A percentile compares a stretch with the other conserved stretches of the same genome.
These are phyloP conservation scores for Cyphomyrus plagiostoma DNA, from an alignment of 2,113 vertebrate genomes.

Conservation along the genomic window DNA sequence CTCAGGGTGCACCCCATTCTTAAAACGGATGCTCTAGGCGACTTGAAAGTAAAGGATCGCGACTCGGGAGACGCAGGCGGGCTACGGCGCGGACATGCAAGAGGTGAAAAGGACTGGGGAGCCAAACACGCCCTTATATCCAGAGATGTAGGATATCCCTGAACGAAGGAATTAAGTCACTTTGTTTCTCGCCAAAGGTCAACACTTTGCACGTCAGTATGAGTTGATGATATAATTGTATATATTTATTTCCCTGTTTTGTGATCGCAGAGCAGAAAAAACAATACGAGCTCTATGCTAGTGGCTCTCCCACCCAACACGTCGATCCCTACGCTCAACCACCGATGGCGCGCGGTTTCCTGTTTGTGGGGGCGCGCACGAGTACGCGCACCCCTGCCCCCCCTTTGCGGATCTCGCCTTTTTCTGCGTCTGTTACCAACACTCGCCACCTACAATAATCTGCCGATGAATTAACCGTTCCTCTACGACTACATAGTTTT, in stretches of 20 bases:
- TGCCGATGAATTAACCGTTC: not conserved
- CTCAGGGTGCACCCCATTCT: constrained; percentile 94
- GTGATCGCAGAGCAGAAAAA: not conserved
- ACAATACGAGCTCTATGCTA: not conserved
- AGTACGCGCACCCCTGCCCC: not conserved
- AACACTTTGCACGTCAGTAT: not conserved
- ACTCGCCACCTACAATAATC: not conserved
- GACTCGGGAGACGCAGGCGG: not conserved
- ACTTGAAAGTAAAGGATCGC: not conserved
- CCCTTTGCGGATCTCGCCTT: not conserved
- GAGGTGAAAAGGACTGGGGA: constrained; percentile 24
- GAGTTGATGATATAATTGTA: not conserved
- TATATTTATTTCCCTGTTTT: not conserved
- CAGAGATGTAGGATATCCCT: not conserved
- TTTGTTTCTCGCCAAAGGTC: not conserved
- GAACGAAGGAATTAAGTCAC: not conserved
- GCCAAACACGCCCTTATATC: constrained; percentile 52
- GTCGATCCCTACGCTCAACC: constrained; percentile 1
- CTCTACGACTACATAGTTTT: not conserved
- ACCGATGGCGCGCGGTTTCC: constrained; percentile 16
- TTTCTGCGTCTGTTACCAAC: not conserved
- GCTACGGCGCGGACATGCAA: constrained; percentile 6
- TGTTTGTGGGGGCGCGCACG: constrained; percentile 14
- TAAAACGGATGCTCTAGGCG: constrained; percentile 24
- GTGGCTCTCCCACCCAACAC: not conserved